Evolutionary conservation across 2,113 vertebrate species (phyloP).

Genomic region (Oreocharis arfaki): DNA sequence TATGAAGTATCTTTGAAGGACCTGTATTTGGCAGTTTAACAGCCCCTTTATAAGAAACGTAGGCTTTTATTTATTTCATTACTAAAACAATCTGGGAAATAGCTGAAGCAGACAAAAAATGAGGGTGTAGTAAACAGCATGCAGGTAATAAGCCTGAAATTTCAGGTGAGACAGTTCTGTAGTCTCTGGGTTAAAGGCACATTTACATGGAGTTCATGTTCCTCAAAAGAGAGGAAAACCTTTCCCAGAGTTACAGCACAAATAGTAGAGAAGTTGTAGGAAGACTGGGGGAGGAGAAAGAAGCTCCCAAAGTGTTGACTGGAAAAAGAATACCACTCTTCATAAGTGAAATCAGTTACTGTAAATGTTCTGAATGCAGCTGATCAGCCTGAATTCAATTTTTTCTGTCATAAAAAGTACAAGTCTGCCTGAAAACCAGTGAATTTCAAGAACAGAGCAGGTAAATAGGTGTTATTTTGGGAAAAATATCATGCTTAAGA

Average conservation of each 20-base stretch:
- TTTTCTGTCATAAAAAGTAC: background rate
- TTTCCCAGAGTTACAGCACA: background rate
- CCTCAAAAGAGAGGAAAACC: background rate
- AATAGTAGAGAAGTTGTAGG: background rate
- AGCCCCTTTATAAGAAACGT: background rate
- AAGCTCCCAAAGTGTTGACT: background rate
- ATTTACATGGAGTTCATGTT: background rate
- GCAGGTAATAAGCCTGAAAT: background rate
- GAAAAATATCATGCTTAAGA: background rate
- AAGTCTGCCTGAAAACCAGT: background rate
- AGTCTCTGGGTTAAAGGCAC: background rate
- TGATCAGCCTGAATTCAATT: background rate
- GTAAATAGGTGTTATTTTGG: background rate
- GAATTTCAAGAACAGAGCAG: background rate
- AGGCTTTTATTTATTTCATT: background rate
- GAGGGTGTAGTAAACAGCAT: background rate
- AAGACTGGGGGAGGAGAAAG: background rate
- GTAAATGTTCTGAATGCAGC: background rate
- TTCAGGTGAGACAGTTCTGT: background rate
- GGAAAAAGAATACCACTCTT: background rate
- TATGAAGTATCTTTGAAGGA: background rate
- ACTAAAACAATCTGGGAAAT: background rate
- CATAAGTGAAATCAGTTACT: background rate
- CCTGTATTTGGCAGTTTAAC: background rate
- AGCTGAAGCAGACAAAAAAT: background rate